Base-by-base conservation (phyloP, 2,797 vertebrate genomes). In the Manis pentadactyla region DNA sequence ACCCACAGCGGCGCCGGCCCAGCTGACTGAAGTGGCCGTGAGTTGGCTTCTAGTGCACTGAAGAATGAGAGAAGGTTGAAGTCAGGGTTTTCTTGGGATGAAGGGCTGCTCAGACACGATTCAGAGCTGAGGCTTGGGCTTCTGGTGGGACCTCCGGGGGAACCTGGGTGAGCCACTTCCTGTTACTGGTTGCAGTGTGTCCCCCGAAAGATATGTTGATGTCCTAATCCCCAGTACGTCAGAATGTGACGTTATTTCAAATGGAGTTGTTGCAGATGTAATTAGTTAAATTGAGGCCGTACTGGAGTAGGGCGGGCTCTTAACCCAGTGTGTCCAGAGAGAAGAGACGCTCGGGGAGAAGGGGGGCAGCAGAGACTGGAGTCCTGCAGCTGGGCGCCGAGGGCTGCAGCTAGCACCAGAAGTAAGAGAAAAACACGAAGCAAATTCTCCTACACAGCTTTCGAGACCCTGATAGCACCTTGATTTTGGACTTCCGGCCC, bases 121-220 rank as follows among this genome's bases (percentile, higher is more conserved):
- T 92, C 94, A 90, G 88, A 77, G 25, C 55, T 93, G 21, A 11
- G 21, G n/a, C n/a, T 29, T 14, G 2, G 49, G 79, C 29, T 7
- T 87, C 87, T 69, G 78, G 55, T 17, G 51, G 77, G 9, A 46
- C 37, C 49, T 78, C 13, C 3, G 51, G 18, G 66, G 61, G 51
- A 96, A n/a, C 39, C 55, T 63, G 29, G 2, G 0, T 90, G 96
- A 94, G 57, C 90, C 93, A 90, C 57, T 95, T 90, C 95, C 87
- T 96, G 95, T 82, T 29, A 31, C 21, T 34, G 55, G 46, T 46
- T 31, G 51, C 23, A 53, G 34, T 12, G 4, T 63, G 14, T 55
- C 29, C 53, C 75, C 55, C 21, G 27, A 75, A 75, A 75, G 46
- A 31, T 63, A 2, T 4, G 31, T 5, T 53, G 23, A 19, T 42